A percentile compares a stretch with the other conserved stretches of the same genome.
Evolutionary conservation across 92 coral and sea anemone species (phyloP).

Genomic region (Parazoanthus darwini): DNA sequence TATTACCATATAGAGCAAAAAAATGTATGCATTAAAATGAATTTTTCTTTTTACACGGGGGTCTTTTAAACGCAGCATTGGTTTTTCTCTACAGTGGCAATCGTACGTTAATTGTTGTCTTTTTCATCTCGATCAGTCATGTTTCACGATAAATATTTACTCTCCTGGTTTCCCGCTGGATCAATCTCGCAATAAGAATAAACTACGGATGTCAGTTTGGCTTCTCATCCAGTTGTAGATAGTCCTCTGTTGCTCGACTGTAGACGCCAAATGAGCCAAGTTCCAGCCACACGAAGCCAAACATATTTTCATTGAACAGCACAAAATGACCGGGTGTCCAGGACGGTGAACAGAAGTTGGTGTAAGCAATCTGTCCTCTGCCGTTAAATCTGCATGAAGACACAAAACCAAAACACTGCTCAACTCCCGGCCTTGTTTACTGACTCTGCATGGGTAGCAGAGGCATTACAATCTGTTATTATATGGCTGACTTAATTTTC

Average conservation of each 20-base stretch:
- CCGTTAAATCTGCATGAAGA: slow-evolving; percentile 64
- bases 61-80: no score
- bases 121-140: no score
- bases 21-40: no score
- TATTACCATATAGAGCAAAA: no score
- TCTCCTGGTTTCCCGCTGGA: background rate
- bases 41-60: no score
- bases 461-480: background rate
- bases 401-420: background rate
- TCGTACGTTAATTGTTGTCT: no score
- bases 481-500: no score
- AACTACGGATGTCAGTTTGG: background rate
- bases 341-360: slow-evolving; percentile 59
- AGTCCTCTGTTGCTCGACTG: slow-evolving; percentile 66
- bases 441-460: background rate
- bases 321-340: slow-evolving; percentile 69
- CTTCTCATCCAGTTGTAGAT: slow-evolving; percentile 22
- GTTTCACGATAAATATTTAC: no score
- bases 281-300: slow-evolving; percentile 78
- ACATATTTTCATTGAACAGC: slow-evolving; percentile 62
- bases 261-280: slow-evolving; percentile 65
- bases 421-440: background rate
- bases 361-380: slow-evolving; percentile 76
- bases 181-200: background rate
- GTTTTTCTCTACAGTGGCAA: no score